phyloP scores from a whole-genome alignment of 64 coral and sea anemone genomes.

The Trachythela sp. region DNA sequence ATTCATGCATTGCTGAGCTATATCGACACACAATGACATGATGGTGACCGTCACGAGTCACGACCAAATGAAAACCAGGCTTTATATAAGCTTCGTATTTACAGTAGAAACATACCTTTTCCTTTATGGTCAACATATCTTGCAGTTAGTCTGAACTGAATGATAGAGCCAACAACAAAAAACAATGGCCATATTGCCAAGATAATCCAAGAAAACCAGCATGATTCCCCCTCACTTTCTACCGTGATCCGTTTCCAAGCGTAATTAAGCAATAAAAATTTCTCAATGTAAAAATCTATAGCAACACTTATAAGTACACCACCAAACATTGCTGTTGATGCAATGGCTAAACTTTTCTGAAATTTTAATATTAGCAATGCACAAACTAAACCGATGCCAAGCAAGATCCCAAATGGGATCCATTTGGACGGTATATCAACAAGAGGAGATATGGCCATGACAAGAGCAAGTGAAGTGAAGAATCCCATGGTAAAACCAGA shows the following conservation, averaged over 20 bases:
- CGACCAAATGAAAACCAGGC: too few relatives aligned
- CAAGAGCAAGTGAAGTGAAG: conserved; percentile 64
- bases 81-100: too few relatives aligned
- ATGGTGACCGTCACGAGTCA: too few relatives aligned
- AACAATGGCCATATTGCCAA: conserved; percentile 74
- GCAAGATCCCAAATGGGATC: conserved; percentile 91
- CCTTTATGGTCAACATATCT: conserved; percentile 63
- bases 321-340: conserved; percentile 63
- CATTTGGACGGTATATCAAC: conserved; percentile 64
- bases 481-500: conserved; percentile 86
- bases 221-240: conserved; percentile 28
- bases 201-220: conserved; percentile 71
- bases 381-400: conserved; percentile 64
- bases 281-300: conserved; percentile 80
- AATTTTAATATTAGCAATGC: conserved; percentile 60
- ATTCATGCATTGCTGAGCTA: too few relatives aligned
- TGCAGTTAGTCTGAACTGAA: conserved; percentile 80
- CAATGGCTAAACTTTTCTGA: conserved; percentile 74
- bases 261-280: conserved; percentile 67
- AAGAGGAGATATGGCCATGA: conserved; percentile 51
- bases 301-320: conserved; percentile 58
- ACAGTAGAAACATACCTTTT: conserved; percentile 50
- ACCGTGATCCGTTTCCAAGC: conserved; percentile 75
- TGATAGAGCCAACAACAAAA: conserved; percentile 72
- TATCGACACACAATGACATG: too few relatives aligned